phyloP scores from a whole-genome alignment of 1,140 invertebrate species.

The Papilio xuthus region DNA sequence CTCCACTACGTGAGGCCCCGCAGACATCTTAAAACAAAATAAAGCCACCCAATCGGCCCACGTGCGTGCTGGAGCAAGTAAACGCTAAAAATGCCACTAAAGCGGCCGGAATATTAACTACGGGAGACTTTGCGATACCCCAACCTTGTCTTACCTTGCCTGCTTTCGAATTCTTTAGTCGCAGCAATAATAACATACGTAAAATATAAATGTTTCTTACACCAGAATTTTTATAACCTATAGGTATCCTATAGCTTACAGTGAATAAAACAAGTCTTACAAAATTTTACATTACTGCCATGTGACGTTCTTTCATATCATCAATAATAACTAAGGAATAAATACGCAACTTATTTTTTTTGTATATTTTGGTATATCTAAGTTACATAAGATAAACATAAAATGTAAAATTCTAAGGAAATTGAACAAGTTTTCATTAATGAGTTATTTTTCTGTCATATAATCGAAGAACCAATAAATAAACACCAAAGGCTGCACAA shows the following conservation, averaged over 20 bases:
- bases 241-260: background rate
- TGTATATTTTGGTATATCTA: background rate
- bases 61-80: slow-evolving; percentile 35
- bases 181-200: background rate
- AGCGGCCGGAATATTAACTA: slow-evolving; percentile 30
- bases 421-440: background rate
- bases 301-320: too few species aligned
- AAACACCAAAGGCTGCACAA: background rate
- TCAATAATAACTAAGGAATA: too few species aligned
- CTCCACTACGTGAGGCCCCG: slow-evolving; percentile 33
- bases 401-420: background rate
- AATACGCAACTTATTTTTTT: too few species aligned
- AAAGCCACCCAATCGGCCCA: slow-evolving; percentile 27
- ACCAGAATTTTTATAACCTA: background rate
- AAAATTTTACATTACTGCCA: too few species aligned
- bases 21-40: slow-evolving; percentile 36
- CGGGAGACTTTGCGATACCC: slow-evolving; percentile 16
- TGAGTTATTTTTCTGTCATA: background rate
- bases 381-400: background rate
- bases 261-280: too few species aligned
- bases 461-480: background rate
- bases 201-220: background rate
- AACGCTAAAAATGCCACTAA: slow-evolving; percentile 36
- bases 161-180: background rate
- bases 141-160: background rate